Evolutionary conservation across 2,797 vertebrate species (phyloP), one percentile per base, ranked within the genome.

Genomic region (Enteromius treurensis): DNA sequence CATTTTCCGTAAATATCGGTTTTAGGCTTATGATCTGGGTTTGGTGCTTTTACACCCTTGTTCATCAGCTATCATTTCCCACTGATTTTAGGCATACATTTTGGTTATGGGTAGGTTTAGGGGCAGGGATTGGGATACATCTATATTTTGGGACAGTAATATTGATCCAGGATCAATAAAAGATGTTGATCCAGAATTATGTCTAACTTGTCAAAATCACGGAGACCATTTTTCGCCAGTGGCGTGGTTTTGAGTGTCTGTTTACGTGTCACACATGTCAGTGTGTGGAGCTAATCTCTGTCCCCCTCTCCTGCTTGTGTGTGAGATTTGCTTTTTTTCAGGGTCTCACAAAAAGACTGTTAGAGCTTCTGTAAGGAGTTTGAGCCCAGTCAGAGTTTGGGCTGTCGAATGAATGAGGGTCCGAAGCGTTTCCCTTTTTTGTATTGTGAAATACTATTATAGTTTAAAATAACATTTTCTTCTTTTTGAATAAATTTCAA

Each of bases 291-390:
- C 62, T 83, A 45, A 77, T 32, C 82, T 85, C 64, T 86, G 60
- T 74, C 86, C 84, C 86, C 87, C 87, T 85, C 83, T 82, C 67
- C 85, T 78, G 85, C 87, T 88, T 87, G 83, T 53, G 81, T 75
- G 58, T 80, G 84, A 86, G 84, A 88, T 81, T 77, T 70, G 51
- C 81, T 67, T 45, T 70, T 85, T 67, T 53, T 45, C 71, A 47
- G 53, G 4, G 64, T 32, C 40, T 86, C 71, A 73, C 79, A 85
- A 81, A 84, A 80, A 77, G 84, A 80, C 75, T 79, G 79, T 85
- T 84, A 40, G 62, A 11, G 3, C 9, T 29, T 32, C 55, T 23
- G 3, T 58, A 53, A 37, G 1, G 40, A 62, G 47, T 49, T 49
- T 47, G 13, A 47, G 45, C 47, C 42, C 70, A 53, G 26, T 51